Percentiles rank a stretch among this genome's conserved stretches.
Conservation (phyloP, 1,140 invertebrate species). For the Drosophila pectinifera region DNA sequence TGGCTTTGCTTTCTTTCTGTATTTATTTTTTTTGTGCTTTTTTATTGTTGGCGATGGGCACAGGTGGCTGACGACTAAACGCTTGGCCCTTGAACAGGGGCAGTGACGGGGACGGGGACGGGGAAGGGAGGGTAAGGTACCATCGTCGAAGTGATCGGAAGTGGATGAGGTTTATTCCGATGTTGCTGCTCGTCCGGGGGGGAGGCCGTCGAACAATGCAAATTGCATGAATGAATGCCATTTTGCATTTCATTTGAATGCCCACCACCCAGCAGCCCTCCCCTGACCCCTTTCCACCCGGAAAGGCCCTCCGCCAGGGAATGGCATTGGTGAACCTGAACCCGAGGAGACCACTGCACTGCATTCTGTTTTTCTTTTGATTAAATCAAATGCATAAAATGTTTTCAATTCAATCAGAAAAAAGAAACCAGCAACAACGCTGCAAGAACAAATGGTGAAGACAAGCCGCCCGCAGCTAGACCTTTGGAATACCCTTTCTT, state of each 20-base stretch:
- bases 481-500: neutral
- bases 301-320: constrained; percentile 1
- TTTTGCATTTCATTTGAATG: constrained; percentile 80
- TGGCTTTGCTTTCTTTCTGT: neutral
- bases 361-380: constrained; percentile 79
- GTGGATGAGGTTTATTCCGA: constrained; percentile 24
- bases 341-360: constrained; percentile 27
- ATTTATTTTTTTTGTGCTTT: neutral
- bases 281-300: constrained; percentile 4
- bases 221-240: constrained; percentile 82
- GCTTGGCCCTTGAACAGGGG: constrained; percentile 12
- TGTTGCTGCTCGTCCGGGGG: constrained; percentile 8
- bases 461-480: neutral
- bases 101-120: neutral
- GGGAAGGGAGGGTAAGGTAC: no score
- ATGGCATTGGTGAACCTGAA: constrained; percentile 50
- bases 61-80: constrained; percentile 40
- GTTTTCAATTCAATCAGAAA: constrained; percentile 77
- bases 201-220: constrained; percentile 68
- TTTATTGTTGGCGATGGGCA: constrained; percentile 41
- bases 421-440: constrained; percentile 15
- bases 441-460: constrained; percentile 24
- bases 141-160: constrained; percentile 29
- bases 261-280: constrained; percentile 6
- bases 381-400: constrained; percentile 84